Evolutionary conservation across 2,888 invertebrate species (phyloP), one percentile per base, ranked within the genome.

Genomic region (Eupeodes luniger): DNA sequence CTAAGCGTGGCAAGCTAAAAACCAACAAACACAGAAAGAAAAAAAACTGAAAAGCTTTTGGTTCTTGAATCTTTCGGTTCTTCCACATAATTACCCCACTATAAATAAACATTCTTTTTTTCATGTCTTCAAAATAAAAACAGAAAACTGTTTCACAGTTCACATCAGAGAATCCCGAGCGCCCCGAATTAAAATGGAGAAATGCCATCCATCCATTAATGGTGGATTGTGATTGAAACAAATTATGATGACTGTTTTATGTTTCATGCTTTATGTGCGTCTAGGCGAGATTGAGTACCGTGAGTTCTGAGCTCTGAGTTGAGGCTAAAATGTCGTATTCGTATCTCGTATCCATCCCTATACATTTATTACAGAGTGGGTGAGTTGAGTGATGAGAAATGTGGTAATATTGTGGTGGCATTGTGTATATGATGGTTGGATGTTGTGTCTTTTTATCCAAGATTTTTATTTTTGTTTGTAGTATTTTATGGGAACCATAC

Each of bases 181-280:
- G 47, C 76, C 49, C 40, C 36, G 44, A 77, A 64, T 78, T 74
- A 64, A 81, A 84, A 81, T 72, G 66, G 67, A 64, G 67, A 75
- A 74, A 79, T 61, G 59, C 57, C 34, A 57, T 76, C 78, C 64
- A 85, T 81, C 81, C 78, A 85, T 81, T 78, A 80, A 88, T 78
- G 85, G 72, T 36, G 78, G 78, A 78, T 87, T 87, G 87, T 79
- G 80, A 84, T 88, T 88, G 85, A 88, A 85, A 81, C 81, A 88
- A 88, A 88, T 88, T 85, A 85, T 88, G 88, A 88, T 88, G 88
- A 88, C 84, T 78, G 85, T 85, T 88, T 84, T 88, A 85, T 88
- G 88, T 77, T 84, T 74, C 19, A 69, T 88, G 77, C 49, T 87
- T 88, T 81, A 88, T 84, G 81, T 78, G 78, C 55, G 36, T 70